These are phyloP conservation scores for Sebastes taczanowskii DNA, from an alignment of 2,797 vertebrate genomes.

Conservation along the genomic window DNA sequence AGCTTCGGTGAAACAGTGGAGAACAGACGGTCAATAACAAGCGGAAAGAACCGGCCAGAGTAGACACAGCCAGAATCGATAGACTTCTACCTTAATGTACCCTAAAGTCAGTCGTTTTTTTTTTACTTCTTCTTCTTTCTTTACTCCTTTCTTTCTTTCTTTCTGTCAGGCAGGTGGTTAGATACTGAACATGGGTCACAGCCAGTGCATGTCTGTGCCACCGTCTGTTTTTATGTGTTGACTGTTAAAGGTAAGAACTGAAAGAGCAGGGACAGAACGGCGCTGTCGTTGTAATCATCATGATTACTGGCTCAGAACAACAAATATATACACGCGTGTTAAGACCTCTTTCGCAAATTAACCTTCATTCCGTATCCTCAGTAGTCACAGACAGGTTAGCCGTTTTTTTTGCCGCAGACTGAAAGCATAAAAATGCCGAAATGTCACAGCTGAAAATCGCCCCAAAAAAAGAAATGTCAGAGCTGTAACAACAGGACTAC, in stretches of 20 bases:
- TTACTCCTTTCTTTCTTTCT: neutral
- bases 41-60: constrained; percentile 42
- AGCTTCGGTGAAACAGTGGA: constrained; percentile 30
- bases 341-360: constrained; percentile 31
- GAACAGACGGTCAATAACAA: constrained; percentile 62
- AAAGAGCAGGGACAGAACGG: constrained; percentile 2
- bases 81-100: constrained; percentile 56
- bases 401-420: too few species aligned
- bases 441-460: neutral
- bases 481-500: constrained; percentile 50
- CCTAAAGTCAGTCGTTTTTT: constrained; percentile 45
- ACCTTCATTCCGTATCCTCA: neutral
- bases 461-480: constrained; percentile 22
- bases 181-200: constrained; percentile 12
- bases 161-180: constrained; percentile 7
- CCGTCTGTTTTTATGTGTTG: neutral
- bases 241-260: neutral
- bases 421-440: neutral
- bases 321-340: neutral
- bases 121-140: constrained; percentile 5
- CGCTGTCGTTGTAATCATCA: neutral
- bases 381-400: constrained; percentile 48
- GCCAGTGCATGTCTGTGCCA: neutral
- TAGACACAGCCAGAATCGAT: constrained; percentile 60
- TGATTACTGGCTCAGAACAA: neutral